phyloP scores from a whole-genome alignment of 2,113 vertebrate species.

The Trochalopteron elliotii region DNA sequence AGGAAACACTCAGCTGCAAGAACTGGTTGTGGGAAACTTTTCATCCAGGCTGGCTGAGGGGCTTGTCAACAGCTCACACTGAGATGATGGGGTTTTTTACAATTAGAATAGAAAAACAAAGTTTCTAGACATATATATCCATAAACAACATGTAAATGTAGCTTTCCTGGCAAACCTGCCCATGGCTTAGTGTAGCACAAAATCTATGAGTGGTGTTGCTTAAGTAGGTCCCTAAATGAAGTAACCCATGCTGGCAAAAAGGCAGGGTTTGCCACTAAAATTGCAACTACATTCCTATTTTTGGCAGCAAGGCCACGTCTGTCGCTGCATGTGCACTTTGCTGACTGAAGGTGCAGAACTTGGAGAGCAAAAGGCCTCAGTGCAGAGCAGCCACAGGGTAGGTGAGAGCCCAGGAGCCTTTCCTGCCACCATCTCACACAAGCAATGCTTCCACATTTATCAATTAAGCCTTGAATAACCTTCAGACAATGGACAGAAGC shows the following conservation, averaged over 20 bases:
- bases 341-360: background rate
- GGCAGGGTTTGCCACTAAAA: background rate
- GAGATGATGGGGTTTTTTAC: background rate
- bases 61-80: background rate
- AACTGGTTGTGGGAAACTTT: background rate
- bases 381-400: background rate
- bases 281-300: background rate
- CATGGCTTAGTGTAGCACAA: background rate
- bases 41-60: background rate
- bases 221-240: background rate
- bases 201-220: background rate
- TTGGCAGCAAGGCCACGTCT: background rate
- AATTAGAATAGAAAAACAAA: background rate
- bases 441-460: background rate
- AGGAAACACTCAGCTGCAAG: background rate
- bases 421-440: background rate
- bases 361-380: background rate
- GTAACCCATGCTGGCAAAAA: background rate
- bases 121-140: background rate
- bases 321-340: rapidly evolving
- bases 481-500: background rate
- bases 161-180: background rate
- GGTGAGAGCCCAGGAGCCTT: background rate
- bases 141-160: background rate
- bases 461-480: background rate